These are phyloP conservation scores for Pelobates cultripes DNA, from an alignment of 2,797 vertebrate genomes.

Conservation along the genomic window DNA sequence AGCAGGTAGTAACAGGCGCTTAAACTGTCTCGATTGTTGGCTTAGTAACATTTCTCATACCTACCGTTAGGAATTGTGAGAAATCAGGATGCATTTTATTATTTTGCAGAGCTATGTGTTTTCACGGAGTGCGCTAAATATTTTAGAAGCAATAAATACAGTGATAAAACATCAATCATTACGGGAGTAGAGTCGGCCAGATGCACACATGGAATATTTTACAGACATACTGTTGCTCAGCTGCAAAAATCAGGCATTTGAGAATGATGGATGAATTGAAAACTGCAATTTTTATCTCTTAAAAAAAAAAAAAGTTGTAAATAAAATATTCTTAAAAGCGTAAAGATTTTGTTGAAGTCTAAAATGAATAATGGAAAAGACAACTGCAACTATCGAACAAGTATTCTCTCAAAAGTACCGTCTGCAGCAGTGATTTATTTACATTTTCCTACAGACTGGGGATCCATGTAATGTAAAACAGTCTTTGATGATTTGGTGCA, in stretches of 20 bases:
- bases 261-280: not conserved
- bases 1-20: conserved; percentile 8
- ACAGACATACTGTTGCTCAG: not conserved
- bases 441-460: too few relatives aligned
- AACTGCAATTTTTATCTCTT: not conserved
- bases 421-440: too few relatives aligned
- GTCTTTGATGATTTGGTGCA: too few relatives aligned
- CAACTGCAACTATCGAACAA: too few relatives aligned
- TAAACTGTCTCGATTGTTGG: not conserved
- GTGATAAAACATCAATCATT: conserved; percentile 7
- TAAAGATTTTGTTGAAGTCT: too few relatives aligned
- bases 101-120: not conserved
- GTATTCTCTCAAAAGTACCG: too few relatives aligned
- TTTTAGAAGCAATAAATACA: conserved; percentile 21
- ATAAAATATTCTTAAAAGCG: too few relatives aligned
- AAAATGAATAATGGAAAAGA: too few relatives aligned
- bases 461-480: too few relatives aligned
- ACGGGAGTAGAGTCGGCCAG: not conserved
- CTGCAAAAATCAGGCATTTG: not conserved
- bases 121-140: conserved; percentile 13
- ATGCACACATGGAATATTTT: conserved; percentile 4
- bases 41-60: not conserved
- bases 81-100: not conserved
- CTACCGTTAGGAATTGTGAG: conserved; percentile 3
- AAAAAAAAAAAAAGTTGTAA: not conserved